Conservation (phyloP, 2,888 invertebrate species). For the Acanthosepion pharaonis region DNA sequence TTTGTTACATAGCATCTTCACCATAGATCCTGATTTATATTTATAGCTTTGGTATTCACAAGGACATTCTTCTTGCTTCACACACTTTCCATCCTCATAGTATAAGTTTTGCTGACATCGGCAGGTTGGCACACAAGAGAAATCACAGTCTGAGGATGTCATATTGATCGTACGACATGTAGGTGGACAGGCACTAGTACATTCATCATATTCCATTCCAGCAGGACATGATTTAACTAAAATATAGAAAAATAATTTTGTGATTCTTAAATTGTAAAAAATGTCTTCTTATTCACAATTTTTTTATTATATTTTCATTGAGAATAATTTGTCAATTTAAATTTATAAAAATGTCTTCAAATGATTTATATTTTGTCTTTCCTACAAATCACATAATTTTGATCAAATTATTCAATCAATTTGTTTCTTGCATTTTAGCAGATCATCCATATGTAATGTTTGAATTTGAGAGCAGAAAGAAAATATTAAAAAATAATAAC, state of each 20-base stretch:
- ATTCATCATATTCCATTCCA: conserved; percentile 45
- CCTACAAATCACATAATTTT: no score
- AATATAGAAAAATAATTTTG: not conserved
- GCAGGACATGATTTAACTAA: not conserved
- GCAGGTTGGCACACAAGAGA: conserved; percentile 41
- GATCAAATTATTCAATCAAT: no score
- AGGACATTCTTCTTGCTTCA: not conserved
- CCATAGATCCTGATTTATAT: not conserved
- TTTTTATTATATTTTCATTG: no score
- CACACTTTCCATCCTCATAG: conserved; percentile 47
- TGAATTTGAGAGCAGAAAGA: no score
- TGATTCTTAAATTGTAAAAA: not conserved
- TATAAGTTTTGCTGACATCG: not conserved
- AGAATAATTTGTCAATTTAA: no score
- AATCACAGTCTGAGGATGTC: conserved; percentile 11
- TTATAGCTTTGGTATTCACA: conserved; percentile 45
- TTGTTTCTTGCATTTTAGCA: no score
- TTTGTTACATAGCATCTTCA: conserved; percentile 44
- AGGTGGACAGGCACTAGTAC: conserved; percentile 33
- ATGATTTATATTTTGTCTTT: no score
- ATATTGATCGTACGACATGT: conserved; percentile 41
- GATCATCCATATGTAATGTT: no score
- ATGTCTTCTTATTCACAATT: no score
- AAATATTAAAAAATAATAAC: no score
- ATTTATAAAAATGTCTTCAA: no score